Evolutionary conservation across 2,888 invertebrate genomes (phyloP), one percentile per base, ranked within the genome.

Genomic region (Pristionchus exspectatus): DNA sequence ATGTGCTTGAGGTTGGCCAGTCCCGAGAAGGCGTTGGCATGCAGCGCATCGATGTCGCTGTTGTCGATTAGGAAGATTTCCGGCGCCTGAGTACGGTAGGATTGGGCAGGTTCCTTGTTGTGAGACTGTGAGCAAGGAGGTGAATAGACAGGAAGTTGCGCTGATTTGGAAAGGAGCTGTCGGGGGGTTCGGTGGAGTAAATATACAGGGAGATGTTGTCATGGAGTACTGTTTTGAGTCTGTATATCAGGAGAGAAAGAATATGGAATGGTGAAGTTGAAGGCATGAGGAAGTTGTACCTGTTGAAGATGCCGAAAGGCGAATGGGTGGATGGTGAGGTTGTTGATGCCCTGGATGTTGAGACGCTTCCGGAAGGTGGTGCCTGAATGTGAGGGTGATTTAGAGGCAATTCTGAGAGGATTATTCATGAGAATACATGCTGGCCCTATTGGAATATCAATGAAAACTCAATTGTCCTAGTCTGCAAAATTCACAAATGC

Each of bases 1-100:
- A 92, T 90, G 44, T 92, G 91, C n/a, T 92, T 91, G 33, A 92
- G 90, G 24, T 91, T 90, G 16, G 91, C 90, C 2, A 92, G 77
- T 10, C 92, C 92, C 4, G 91, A 89, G 83, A 92, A 81, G 24
- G 89, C 50, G 18, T 89, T 38, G 18, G 66, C 27, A 1, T 44
- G 44, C n/a, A 89, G 44, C 21, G 81, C 5, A 27, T n/a, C 24
- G 21, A 89, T 81, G 30, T n/a, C 54, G 27, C 89, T 83, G 30
- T 63, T 89, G 50, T 89, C 89, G 59, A 89, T 81, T 16, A 66
- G 21, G 66, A 89, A 50, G 38, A 88, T 88, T 56, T 88, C 77
- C 54, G 88, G 88, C 24, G 88, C 88, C 88, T 88, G n/a, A 33
- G 27, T 56, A 38, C n/a, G 21, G 66, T 86, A n/a, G 27, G 18